Conservation (phyloP, 2,797 vertebrate genomes). For the Pseudocheirus occidentalis region DNA sequence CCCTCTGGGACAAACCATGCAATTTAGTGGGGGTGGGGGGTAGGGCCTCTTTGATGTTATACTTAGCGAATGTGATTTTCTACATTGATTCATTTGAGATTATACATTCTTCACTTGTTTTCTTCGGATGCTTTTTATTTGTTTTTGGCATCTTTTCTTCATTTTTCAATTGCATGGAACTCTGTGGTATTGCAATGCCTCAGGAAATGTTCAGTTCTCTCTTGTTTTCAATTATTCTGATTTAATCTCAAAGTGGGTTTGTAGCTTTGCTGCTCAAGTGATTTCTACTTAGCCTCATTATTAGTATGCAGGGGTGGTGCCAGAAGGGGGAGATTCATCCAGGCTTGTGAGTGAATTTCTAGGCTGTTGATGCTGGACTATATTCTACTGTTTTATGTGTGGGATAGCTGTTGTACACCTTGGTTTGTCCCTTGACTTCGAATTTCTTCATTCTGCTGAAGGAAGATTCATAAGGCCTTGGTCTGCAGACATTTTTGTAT, state of each 20-base stretch:
- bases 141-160: conserved; percentile 28
- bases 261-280: conserved; percentile 57
- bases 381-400: conserved; percentile 33
- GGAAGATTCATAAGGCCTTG: not conserved
- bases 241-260: conserved; percentile 66
- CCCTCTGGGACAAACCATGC: conserved; percentile 16
- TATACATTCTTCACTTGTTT: conserved; percentile 33
- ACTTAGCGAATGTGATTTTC: conserved; percentile 29
- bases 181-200: not conserved
- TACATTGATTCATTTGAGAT: conserved; percentile 52
- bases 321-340: conserved; percentile 10
- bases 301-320: not conserved
- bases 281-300: conserved; percentile 46
- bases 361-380: conserved; percentile 53
- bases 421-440: not conserved
- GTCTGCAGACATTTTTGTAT: conserved; percentile 39
- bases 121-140: conserved; percentile 3
- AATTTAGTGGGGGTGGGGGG: not conserved
- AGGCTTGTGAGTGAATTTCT: conserved; percentile 51
- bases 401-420: not conserved
- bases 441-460: not conserved
- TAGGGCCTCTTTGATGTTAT: conserved; percentile 32
- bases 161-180: conserved; percentile 15
- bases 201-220: conserved; percentile 48
- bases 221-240: conserved; percentile 60